Evolutionary conservation across 1,140 invertebrate species (phyloP).

Genomic region (Heliconius eleuchia): DNA sequence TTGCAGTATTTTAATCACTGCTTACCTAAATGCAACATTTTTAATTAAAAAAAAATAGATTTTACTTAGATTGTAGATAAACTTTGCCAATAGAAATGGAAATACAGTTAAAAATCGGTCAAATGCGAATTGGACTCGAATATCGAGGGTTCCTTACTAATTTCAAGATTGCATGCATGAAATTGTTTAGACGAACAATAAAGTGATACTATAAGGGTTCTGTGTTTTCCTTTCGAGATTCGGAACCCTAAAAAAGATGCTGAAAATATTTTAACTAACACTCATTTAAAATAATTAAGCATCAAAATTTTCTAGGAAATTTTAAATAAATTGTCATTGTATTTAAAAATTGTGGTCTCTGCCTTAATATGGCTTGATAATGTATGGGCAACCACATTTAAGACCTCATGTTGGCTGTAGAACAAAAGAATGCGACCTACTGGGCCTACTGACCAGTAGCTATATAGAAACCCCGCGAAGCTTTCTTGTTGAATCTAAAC

Average conservation of each 20-base stretch:
- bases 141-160: too few species aligned
- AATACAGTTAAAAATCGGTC: too few species aligned
- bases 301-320: slow-evolving; percentile 38
- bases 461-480: slow-evolving; percentile 53
- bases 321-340: slow-evolving; percentile 45
- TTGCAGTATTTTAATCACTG: background rate
- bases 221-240: too few species aligned
- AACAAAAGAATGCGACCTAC: slow-evolving; percentile 61
- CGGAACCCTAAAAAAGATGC: background rate
- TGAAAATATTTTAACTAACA: background rate
- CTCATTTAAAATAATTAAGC: background rate
- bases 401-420: slow-evolving; percentile 64
- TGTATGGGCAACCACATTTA: slow-evolving; percentile 59
- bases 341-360: slow-evolving; percentile 33
- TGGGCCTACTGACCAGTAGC: slow-evolving; percentile 59
- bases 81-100: too few species aligned
- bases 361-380: slow-evolving; percentile 30
- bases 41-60: background rate
- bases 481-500: slow-evolving; percentile 63
- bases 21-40: background rate
- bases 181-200: too few species aligned
- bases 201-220: too few species aligned
- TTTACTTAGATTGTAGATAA: too few species aligned
- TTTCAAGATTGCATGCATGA: too few species aligned
- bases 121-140: too few species aligned